These are phyloP conservation scores for Desmophyllum pertusum DNA, from an alignment of 92 coral and sea anemone genomes.

Conservation along the genomic window DNA sequence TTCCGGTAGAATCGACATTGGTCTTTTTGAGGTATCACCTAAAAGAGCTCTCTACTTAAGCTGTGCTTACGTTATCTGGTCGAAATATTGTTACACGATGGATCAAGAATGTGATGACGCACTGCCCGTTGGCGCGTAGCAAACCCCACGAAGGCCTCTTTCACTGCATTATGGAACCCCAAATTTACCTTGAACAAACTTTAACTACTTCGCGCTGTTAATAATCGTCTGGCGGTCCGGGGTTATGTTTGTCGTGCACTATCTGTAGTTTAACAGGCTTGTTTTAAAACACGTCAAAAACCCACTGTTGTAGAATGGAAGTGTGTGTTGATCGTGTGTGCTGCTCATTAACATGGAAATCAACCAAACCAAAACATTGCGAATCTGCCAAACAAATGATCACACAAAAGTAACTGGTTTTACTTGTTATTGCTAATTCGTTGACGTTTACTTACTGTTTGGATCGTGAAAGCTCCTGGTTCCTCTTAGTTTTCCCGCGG, in stretches of 20 bases:
- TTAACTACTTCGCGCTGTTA: conserved; percentile 11
- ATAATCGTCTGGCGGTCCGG: conserved; percentile 24
- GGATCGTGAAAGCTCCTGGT: conserved; percentile 14
- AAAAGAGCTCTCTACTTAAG: too few relatives aligned
- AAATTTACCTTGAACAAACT: conserved; percentile 32
- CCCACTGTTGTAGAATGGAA: neutral
- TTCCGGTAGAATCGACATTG: neutral
- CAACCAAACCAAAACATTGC: conserved; percentile 35
- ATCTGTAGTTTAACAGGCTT: neutral
- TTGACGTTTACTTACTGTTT: conserved; percentile 47
- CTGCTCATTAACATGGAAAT: conserved; percentile 23
- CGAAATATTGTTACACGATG: conserved; percentile 12
- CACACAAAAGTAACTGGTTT: neutral
- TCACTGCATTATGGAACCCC: conserved; percentile 10
- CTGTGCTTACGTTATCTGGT: neutral
- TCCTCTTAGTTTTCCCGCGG: conserved; percentile 44
- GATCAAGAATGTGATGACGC: conserved; percentile 27
- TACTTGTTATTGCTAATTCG: neutral
- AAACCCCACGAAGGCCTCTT: neutral
- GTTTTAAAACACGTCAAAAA: neutral
- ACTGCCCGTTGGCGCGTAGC: conserved; percentile 15
- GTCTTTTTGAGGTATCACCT: neutral
- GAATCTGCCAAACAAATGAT: neutral
- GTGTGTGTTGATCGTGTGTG: neutral
- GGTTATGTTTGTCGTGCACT: conserved; percentile 31